Evolutionary conservation across 2,797 vertebrate genomes (phyloP).

Genomic region (Pterois miles): DNA sequence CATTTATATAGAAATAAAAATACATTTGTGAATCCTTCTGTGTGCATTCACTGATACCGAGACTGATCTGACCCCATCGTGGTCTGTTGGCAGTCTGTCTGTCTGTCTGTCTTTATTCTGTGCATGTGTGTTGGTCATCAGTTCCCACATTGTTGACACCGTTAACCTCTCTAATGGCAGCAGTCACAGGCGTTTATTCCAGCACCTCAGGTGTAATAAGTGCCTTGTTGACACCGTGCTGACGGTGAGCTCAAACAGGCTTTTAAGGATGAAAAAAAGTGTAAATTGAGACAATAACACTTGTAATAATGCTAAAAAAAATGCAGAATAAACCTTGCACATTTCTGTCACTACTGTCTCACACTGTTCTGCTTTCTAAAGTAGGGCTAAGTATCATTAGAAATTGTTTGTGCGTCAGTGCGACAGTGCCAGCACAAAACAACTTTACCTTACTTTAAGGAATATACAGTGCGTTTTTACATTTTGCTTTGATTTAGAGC

Average conservation of each 20-base stretch:
- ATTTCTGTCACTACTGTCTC: not conserved
- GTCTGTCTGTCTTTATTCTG: not conserved
- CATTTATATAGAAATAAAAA: no score
- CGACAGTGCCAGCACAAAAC: not conserved
- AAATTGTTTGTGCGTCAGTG: not conserved
- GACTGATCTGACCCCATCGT: no score
- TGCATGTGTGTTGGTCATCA: slow-evolving; percentile 1
- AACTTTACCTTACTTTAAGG: not conserved
- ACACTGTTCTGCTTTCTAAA: not conserved
- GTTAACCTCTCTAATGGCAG: slow-evolving; percentile 9
- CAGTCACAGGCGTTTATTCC: slow-evolving; percentile 4
- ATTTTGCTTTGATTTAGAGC: not conserved
- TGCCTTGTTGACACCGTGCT: slow-evolving; percentile 31
- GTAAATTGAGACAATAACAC: not conserved
- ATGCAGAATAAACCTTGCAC: not conserved
- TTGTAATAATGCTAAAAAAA: not conserved
- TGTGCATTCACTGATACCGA: no score
- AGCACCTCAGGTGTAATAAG: slow-evolving; percentile 19
- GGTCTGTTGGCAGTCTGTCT: slow-evolving; percentile 5
- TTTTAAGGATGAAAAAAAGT: slow-evolving; percentile 11
- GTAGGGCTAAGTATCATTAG: not conserved
- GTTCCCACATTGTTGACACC: slow-evolving; percentile 11
- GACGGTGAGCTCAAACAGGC: slow-evolving; percentile 13
- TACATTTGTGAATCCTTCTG: no score
- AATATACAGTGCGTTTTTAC: not conserved